These are phyloP conservation scores for Danio rerio DNA, from an alignment of 2,113 vertebrate species.

Conservation along the genomic window DNA sequence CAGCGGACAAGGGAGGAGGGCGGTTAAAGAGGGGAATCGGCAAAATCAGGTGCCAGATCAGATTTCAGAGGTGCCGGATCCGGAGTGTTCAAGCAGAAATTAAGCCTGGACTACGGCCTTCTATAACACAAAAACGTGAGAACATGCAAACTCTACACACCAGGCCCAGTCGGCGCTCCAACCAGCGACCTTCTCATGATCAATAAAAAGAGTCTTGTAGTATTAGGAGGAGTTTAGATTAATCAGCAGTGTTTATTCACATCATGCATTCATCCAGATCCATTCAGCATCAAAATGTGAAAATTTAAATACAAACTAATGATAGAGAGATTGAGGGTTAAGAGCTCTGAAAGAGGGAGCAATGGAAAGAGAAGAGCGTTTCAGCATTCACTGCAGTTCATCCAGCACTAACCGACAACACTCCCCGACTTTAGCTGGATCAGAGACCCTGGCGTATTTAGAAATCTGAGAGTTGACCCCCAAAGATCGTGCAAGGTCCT, in stretches of 20 bases:
- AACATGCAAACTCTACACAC: too few relatives aligned
- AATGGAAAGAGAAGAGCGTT: neutral
- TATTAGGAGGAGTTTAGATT: constrained; percentile 44
- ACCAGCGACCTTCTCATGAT: neutral
- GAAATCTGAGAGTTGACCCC: constrained; percentile 92
- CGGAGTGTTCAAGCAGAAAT: too few relatives aligned
- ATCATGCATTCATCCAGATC: constrained; percentile 55
- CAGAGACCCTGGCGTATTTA: constrained; percentile 88
- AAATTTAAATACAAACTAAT: constrained; percentile 54
- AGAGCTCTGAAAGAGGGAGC: constrained; percentile 10
- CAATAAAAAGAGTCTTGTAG: constrained; percentile 27
- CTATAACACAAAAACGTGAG: too few relatives aligned
- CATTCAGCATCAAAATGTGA: constrained; percentile 52
- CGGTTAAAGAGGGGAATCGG: too few relatives aligned
- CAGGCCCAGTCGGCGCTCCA: too few relatives aligned
- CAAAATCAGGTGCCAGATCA: too few relatives aligned
- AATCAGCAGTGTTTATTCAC: constrained; percentile 53
- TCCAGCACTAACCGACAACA: constrained; percentile 93
- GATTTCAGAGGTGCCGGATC: too few relatives aligned
- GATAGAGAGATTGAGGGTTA: constrained; percentile 11
- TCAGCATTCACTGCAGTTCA: constrained; percentile 78
- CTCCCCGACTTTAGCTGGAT: constrained; percentile 92
- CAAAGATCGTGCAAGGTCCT: constrained; percentile 92
- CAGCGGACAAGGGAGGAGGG: too few relatives aligned
- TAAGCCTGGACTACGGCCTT: too few relatives aligned